Evolutionary conservation across 1,140 invertebrate genomes (phyloP).

Genomic region (Carposina sasakii): DNA sequence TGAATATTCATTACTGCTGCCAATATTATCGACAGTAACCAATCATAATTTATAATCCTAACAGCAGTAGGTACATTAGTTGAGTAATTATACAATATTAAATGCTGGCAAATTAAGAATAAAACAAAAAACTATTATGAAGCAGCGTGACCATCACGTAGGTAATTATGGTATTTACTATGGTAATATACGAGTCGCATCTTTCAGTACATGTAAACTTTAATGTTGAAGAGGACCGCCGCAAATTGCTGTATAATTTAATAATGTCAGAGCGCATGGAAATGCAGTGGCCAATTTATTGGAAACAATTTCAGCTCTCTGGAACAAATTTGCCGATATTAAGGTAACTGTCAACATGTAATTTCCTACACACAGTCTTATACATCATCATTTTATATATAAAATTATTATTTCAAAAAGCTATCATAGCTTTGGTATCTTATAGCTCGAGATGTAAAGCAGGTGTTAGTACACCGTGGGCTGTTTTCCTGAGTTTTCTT

Average conservation of each 20-base stretch:
- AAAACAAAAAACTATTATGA: slow-evolving; percentile 20
- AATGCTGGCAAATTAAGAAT: slow-evolving; percentile 18
- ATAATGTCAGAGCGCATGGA: slow-evolving; percentile 23
- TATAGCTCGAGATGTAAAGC: neutral
- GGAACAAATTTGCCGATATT: slow-evolving; percentile 14
- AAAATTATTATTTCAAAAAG: slow-evolving; percentile 3
- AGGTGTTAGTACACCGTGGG: slow-evolving; percentile 13
- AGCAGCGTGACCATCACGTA: slow-evolving; percentile 15
- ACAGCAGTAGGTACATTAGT: too few species aligned
- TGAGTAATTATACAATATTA: too few species aligned
- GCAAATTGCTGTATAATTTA: slow-evolving; percentile 25
- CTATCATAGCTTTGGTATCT: neutral
- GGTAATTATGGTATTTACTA: slow-evolving; percentile 28
- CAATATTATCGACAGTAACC: too few species aligned
- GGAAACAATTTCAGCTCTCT: slow-evolving; percentile 8
- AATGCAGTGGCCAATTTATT: slow-evolving; percentile 10
- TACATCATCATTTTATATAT: too few species aligned
- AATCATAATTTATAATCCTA: too few species aligned
- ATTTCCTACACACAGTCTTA: too few species aligned
- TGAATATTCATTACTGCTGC: too few species aligned
- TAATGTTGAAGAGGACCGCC: slow-evolving; percentile 11
- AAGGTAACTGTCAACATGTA: slow-evolving; percentile 11
- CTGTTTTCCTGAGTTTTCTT: slow-evolving; percentile 35
- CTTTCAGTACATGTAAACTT: slow-evolving; percentile 14
- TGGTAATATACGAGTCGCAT: slow-evolving; percentile 22